phyloP scores from a whole-genome alignment of 2,113 vertebrate species.

The Regulus satrapa region DNA sequence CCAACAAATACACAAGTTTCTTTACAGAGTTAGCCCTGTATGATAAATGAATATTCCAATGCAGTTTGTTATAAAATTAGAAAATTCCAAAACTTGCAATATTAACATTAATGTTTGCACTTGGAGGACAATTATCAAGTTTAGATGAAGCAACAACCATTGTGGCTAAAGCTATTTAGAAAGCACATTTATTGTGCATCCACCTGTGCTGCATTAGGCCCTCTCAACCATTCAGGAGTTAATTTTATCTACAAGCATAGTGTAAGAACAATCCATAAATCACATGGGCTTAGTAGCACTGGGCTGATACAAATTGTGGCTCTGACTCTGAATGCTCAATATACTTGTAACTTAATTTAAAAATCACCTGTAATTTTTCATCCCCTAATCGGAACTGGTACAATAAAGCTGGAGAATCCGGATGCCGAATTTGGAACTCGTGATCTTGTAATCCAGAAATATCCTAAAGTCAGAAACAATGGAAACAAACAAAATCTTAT shows the following conservation, averaged over 20 bases:
- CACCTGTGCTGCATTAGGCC: neutral
- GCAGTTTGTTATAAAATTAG: neutral
- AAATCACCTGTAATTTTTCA: conserved; percentile 91
- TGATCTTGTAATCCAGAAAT: conserved; percentile 95
- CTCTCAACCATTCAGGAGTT: neutral
- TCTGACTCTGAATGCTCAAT: neutral
- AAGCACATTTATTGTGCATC: neutral
- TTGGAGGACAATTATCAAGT: neutral
- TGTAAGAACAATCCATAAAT: neutral
- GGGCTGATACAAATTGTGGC: neutral
- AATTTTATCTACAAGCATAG: neutral
- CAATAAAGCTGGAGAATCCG: conserved; percentile 88
- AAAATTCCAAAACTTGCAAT: neutral
- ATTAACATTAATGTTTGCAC: neutral
- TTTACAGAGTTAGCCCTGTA: neutral
- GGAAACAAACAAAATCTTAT: neutral
- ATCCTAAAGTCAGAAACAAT: conserved; percentile 71
- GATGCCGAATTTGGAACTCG: conserved; percentile 91
- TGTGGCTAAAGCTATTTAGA: neutral
- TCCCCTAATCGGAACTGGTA: conserved; percentile 94
- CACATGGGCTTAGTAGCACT: neutral
- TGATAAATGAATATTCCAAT: neutral
- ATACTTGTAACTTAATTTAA: neutral
- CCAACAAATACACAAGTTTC: neutral
- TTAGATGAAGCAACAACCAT: neutral